Evolutionary conservation across 2,888 invertebrate genomes (phyloP).

Genomic region (Trissolcus japonicus): DNA sequence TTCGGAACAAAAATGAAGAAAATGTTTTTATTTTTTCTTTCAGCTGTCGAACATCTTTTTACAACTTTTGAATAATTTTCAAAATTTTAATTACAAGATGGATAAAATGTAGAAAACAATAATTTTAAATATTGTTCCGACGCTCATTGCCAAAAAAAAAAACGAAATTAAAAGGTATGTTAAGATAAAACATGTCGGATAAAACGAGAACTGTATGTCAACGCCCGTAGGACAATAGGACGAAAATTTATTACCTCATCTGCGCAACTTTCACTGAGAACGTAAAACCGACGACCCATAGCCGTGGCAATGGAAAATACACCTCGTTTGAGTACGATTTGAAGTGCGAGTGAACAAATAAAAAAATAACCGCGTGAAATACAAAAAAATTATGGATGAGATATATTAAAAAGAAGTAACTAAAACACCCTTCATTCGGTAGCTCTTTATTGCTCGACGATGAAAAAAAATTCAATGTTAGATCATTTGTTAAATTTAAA

Average conservation of each 20-base stretch:
- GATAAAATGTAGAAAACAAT: too few species aligned
- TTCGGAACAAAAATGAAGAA: not conserved
- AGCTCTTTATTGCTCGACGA: constrained; percentile 43
- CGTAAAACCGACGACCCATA: constrained; percentile 40
- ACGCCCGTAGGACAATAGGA: constrained; percentile 46
- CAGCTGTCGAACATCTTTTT: too few species aligned
- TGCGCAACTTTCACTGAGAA: constrained; percentile 34
- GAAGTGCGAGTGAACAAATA: constrained; percentile 25
- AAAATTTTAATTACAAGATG: too few species aligned
- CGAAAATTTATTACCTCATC: constrained; percentile 47
- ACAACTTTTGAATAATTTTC: too few species aligned
- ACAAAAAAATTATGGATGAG: not conserved
- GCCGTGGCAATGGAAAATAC: constrained; percentile 42
- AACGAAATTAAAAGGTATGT: not conserved
- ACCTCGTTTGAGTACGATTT: constrained; percentile 28
- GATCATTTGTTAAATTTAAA: constrained; percentile 38
- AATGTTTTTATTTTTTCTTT: not conserved
- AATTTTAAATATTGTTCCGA: not conserved
- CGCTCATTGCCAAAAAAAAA: not conserved
- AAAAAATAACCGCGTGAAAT: not conserved
- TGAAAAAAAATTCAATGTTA: constrained; percentile 42
- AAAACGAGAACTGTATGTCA: constrained; percentile 29
- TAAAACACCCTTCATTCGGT: not conserved
- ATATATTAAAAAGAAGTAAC: not conserved
- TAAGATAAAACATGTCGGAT: constrained; percentile 17